Evolutionary conservation across 2,888 invertebrate species (phyloP).

Genomic region (Melanchra persicariae): DNA sequence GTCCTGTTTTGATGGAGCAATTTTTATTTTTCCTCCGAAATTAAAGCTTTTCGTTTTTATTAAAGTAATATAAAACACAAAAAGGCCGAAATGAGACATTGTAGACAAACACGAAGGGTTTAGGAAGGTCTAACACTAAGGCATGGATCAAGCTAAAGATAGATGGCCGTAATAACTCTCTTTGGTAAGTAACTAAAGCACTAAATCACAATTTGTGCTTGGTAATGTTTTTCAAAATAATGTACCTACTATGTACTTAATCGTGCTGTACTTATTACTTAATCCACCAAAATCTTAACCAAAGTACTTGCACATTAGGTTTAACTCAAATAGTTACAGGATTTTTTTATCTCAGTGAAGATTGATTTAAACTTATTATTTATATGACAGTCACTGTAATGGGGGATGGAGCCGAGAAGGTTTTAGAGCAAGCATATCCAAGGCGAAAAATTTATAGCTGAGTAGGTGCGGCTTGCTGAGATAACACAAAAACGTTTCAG

Average conservation of each 20-base stretch:
- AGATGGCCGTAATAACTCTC: conserved; percentile 43
- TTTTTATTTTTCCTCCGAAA: not conserved
- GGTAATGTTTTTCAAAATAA: conserved; percentile 14
- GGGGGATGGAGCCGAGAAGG: no score
- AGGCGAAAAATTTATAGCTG: no score
- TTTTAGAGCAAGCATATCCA: no score
- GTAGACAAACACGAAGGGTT: conserved; percentile 33
- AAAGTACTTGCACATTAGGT: not conserved
- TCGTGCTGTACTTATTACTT: no score
- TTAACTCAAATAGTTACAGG: no score
- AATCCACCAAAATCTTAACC: not conserved
- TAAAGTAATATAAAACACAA: conserved; percentile 19
- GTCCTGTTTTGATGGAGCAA: not conserved
- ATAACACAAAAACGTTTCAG: no score
- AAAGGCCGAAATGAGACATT: conserved; percentile 18
- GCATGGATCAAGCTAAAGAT: conserved; percentile 40
- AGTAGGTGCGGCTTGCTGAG: no score
- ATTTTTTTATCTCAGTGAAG: no score
- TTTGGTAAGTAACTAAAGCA: conserved; percentile 19
- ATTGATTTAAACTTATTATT: no score
- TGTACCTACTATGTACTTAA: conserved; percentile 4
- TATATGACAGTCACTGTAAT: no score
- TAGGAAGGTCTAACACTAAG: conserved; percentile 18
- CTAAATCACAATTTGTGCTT: conserved; percentile 42
- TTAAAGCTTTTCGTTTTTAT: conserved; percentile 3